phyloP scores from a whole-genome alignment of 1,140 invertebrate species.

The Penaeus vannamei region DNA sequence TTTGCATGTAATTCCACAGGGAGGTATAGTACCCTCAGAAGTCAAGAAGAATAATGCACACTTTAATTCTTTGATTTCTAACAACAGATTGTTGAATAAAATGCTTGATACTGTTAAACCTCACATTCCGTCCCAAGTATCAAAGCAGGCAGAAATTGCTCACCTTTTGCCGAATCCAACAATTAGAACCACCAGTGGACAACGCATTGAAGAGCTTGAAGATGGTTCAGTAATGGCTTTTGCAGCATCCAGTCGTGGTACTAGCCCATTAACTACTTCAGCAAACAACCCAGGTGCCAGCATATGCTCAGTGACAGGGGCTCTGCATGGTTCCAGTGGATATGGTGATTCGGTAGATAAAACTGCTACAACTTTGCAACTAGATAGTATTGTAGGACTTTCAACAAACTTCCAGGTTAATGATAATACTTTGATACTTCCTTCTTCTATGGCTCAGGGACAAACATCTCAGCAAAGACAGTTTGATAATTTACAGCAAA shows the following conservation, averaged over 20 bases:
- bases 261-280: conserved; percentile 36
- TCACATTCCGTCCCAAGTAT: conserved; percentile 61
- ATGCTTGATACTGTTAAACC: conserved; percentile 50
- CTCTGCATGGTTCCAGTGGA: conserved; percentile 29
- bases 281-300: conserved; percentile 38
- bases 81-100: conserved; percentile 53
- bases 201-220: conserved; percentile 32
- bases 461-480: conserved; percentile 46
- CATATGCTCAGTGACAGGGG: conserved; percentile 42
- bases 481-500: conserved; percentile 41
- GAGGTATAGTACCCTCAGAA: background rate
- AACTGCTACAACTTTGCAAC: conserved; percentile 16
- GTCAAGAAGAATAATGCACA: conserved; percentile 7
- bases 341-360: conserved; percentile 28
- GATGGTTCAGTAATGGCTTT: conserved; percentile 43
- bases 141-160: conserved; percentile 58
- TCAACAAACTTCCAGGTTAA: conserved; percentile 41
- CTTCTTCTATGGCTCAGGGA: conserved; percentile 45
- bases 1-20: conserved; percentile 13
- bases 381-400: conserved; percentile 43
- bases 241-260: conserved; percentile 29
- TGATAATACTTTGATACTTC: conserved; percentile 38
- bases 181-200: conserved; percentile 18
- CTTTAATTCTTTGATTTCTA: conserved; percentile 39
- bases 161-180: conserved; percentile 54